Percentiles rank a stretch among this genome's conserved stretches.
Evolutionary conservation across 2,888 invertebrate genomes (phyloP).

Genomic region (Drosophila ustulata): DNA sequence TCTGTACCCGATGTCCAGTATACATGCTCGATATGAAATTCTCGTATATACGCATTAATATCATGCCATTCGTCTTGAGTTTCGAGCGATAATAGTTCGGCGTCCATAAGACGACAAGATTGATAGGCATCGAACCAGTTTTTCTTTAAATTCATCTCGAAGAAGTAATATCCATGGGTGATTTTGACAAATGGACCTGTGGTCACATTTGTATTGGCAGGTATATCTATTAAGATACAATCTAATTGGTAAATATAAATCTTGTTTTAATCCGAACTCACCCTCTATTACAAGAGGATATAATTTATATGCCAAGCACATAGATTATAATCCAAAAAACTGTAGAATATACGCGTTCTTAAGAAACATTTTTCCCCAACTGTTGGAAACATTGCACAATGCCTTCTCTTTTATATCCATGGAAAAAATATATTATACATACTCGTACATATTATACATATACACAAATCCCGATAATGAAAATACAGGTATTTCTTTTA

Average conservation of each 20-base stretch:
- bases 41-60: conserved; percentile 9
- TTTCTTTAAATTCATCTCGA: conserved; percentile 9
- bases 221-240: conserved; percentile 17
- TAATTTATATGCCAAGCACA: conserved; percentile 25
- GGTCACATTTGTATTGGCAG: conserved; percentile 26
- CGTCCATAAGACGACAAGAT: conserved; percentile 19
- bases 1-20: conserved; percentile 36
- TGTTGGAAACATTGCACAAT: neutral
- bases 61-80: conserved; percentile 11
- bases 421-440: no score
- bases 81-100: conserved; percentile 27
- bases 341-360: conserved; percentile 14
- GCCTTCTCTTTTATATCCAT: neutral
- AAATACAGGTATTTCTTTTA: no score
- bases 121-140: conserved; percentile 34
- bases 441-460: no score
- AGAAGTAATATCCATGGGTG: conserved; percentile 24
- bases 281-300: conserved; percentile 18
- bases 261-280: neutral
- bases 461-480: no score
- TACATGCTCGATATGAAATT: neutral
- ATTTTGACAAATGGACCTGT: conserved; percentile 32
- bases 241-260: neutral
- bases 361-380: conserved; percentile 9
- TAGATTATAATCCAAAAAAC: neutral